Evolutionary conservation across 2,888 invertebrate genomes (phyloP).

Genomic region (Leptinotarsa haldemani): DNA sequence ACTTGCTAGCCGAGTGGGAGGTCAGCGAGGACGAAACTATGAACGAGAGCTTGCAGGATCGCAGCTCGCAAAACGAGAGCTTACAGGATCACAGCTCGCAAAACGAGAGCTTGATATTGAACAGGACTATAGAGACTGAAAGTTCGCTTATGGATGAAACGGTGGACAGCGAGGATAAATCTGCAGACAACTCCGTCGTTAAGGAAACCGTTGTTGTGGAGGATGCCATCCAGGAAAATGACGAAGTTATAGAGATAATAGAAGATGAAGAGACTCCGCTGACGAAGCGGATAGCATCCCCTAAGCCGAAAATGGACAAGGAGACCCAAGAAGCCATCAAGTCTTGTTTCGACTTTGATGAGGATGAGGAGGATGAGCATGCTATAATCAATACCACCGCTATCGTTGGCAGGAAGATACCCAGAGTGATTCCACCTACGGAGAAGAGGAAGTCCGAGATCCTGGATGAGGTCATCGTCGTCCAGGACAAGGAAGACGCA

Average conservation of each 20-base stretch:
- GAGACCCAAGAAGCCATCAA: constrained; percentile 53
- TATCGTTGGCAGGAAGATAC: constrained; percentile 73
- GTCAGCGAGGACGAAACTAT: constrained; percentile 66
- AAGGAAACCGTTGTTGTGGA: not conserved
- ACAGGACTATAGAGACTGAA: constrained; percentile 1
- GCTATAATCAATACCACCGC: constrained; percentile 67
- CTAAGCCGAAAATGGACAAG: constrained; percentile 32
- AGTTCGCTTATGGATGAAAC: not conserved
- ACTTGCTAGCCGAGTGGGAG: constrained; percentile 83
- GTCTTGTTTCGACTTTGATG: constrained; percentile 84
- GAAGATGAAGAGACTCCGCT: constrained; percentile 10
- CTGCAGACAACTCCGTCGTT: too few relatives aligned
- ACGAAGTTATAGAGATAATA: not conserved
- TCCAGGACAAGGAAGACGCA: constrained; percentile 40
- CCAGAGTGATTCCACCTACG: constrained; percentile 68
- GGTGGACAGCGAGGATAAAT: not conserved
- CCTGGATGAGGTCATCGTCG: constrained; percentile 27
- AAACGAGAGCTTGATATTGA: not conserved
- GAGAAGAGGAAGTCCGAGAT: constrained; percentile 60
- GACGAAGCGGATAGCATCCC: constrained; percentile 5
- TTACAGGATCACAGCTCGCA: too few relatives aligned
- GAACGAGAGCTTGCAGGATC: constrained; percentile 3
- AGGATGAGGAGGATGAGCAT: constrained; percentile 77
- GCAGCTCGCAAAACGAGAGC: constrained; percentile 3
- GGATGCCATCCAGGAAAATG: not conserved